These are phyloP conservation scores for Stichodactyla helianthus DNA, from an alignment of 64 coral and sea anemone species.

Conservation along the genomic window DNA sequence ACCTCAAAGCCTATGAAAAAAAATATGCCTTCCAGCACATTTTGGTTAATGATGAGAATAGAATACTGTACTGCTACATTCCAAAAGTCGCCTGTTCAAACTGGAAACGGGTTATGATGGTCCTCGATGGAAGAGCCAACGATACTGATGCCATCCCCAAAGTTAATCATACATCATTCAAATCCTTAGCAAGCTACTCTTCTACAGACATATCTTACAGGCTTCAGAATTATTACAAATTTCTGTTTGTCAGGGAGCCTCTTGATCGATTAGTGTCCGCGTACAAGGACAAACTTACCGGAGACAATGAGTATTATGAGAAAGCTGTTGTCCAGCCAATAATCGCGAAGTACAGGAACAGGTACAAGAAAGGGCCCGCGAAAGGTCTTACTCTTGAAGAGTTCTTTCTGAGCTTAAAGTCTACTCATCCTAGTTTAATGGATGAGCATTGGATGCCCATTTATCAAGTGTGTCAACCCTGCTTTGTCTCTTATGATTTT, in stretches of 20 bases:
- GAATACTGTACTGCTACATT: constrained; percentile 62
- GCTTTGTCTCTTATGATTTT: background rate
- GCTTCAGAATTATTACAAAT: constrained; percentile 76
- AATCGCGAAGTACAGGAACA: background rate
- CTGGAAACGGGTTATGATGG: constrained; percentile 70
- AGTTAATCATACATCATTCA: constrained; percentile 67
- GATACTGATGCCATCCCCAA: constrained; percentile 9
- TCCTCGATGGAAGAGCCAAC: constrained; percentile 36
- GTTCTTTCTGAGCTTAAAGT: background rate
- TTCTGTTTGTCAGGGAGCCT: constrained; percentile 86
- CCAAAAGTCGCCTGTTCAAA: constrained; percentile 83
- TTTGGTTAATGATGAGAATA: constrained; percentile 59
- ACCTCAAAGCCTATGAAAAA: background rate
- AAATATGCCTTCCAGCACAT: constrained; percentile 28
- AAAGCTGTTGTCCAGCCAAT: background rate
- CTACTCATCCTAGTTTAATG: no score
- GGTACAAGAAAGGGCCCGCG: background rate
- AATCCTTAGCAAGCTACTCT: constrained; percentile 46
- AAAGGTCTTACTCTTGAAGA: background rate
- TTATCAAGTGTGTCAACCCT: background rate
- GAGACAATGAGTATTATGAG: background rate
- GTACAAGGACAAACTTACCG: constrained; percentile 69
- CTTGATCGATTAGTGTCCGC: constrained; percentile 67
- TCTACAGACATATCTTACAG: constrained; percentile 29
- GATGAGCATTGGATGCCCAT: constrained; percentile 14